These are phyloP conservation scores for Lutjanus erythropterus DNA, from an alignment of 2,113 vertebrate species.

Conservation along the genomic window DNA sequence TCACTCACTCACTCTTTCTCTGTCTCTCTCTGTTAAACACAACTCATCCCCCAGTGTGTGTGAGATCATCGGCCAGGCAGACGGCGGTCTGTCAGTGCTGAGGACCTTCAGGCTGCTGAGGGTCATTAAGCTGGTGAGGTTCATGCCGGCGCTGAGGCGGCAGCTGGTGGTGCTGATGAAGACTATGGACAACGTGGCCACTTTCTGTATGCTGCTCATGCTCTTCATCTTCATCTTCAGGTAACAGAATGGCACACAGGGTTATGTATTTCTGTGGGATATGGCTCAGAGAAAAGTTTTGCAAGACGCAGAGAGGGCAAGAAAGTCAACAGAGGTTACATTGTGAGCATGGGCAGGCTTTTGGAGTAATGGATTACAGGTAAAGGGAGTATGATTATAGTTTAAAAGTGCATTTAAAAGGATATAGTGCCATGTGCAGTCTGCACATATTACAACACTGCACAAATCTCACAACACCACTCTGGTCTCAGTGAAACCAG, in stretches of 20 bases:
- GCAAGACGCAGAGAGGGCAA: neutral
- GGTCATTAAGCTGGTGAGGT: slow-evolving; percentile 97
- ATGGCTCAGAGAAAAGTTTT: neutral
- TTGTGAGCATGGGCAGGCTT: too few relatives aligned
- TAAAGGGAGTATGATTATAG: too few relatives aligned
- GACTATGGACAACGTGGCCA: slow-evolving; percentile 99
- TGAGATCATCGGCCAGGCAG: slow-evolving; percentile 97
- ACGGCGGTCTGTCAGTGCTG: slow-evolving; percentile 95
- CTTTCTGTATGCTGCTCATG: slow-evolving; percentile 99
- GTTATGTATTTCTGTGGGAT: neutral
- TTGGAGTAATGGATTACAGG: too few relatives aligned
- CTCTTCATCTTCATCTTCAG: slow-evolving; percentile 99
- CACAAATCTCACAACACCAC: too few relatives aligned
- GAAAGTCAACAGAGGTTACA: neutral
- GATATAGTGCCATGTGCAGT: too few relatives aligned
- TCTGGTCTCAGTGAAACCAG: too few relatives aligned
- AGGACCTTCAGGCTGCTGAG: slow-evolving; percentile 96
- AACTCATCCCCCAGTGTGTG: slow-evolving; percentile 88
- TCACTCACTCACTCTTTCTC: slow-evolving; percentile 13
- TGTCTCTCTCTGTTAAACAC: slow-evolving; percentile 12
- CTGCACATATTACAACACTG: too few relatives aligned
- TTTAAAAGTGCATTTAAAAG: too few relatives aligned
- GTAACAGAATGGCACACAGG: slow-evolving; percentile 73
- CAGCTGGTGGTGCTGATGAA: slow-evolving; percentile 99
- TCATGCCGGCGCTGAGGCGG: slow-evolving; percentile 96